A percentile compares a stretch with the other conserved stretches of the same genome.
Evolutionary conservation across 1,140 invertebrate genomes (phyloP).

Genomic region (Euglossa dilemma): DNA sequence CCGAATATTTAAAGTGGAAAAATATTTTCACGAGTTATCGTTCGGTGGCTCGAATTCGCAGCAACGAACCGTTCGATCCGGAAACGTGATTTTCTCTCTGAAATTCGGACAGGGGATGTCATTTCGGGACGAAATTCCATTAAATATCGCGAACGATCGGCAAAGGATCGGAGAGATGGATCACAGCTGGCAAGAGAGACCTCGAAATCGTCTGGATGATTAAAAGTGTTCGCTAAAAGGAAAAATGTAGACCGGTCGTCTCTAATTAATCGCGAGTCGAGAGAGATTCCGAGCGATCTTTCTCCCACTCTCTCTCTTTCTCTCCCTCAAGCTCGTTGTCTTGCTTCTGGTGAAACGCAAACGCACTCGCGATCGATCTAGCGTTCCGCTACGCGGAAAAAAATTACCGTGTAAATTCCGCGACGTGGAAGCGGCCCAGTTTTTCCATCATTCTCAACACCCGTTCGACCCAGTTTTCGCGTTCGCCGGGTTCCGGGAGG

Average conservation of each 20-base stretch:
- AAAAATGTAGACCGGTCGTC: slow-evolving; percentile 38
- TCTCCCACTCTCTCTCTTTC: background rate
- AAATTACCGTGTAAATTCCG: slow-evolving; percentile 8
- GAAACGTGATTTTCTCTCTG: background rate
- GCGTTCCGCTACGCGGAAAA: background rate
- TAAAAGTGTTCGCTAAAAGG: slow-evolving; percentile 40
- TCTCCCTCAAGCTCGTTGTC: background rate
- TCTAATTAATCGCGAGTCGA: slow-evolving; percentile 58
- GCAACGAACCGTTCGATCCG: background rate
- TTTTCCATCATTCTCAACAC: background rate
- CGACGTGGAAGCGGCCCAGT: background rate
- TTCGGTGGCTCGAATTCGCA: too few species aligned
- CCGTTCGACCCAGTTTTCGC: background rate
- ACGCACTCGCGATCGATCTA: slow-evolving; percentile 33
- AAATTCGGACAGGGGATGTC: background rate
- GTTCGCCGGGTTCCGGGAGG: background rate
- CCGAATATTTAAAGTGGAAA: too few species aligned
- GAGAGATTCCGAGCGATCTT: slow-evolving; percentile 31
- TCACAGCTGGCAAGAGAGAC: background rate
- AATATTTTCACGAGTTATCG: too few species aligned
- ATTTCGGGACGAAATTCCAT: slow-evolving; percentile 11
- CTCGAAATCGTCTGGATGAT: slow-evolving; percentile 45
- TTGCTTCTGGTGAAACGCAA: slow-evolving; percentile 3
- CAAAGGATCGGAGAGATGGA: slow-evolving; percentile 5
- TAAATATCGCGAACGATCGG: slow-evolving; percentile 11